These are phyloP conservation scores for Netelia fuscicornis DNA, from an alignment of 2,888 invertebrate species.

Conservation along the genomic window DNA sequence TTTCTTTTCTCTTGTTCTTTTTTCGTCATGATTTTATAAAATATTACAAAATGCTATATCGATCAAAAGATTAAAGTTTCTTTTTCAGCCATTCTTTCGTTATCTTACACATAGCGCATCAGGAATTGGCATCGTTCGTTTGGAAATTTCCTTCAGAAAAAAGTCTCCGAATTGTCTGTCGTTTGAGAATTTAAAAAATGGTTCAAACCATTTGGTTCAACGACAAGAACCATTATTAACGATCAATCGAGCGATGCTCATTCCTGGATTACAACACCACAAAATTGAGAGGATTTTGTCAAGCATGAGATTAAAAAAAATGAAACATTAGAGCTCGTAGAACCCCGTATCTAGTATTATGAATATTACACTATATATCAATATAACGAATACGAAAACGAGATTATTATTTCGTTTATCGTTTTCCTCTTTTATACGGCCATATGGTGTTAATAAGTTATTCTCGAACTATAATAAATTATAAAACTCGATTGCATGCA, in stretches of 20 bases:
- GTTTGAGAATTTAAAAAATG: neutral
- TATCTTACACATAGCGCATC: neutral
- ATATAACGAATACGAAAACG: conserved; percentile 22
- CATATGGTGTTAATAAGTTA: conserved; percentile 58
- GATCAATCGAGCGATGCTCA: neutral
- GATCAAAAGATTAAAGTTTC: neutral
- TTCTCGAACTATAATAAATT: conserved; percentile 16
- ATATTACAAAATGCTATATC: conserved; percentile 2
- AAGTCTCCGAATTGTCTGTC: neutral
- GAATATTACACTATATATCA: conserved; percentile 33
- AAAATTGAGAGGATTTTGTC: conserved; percentile 27
- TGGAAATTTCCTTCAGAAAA: neutral
- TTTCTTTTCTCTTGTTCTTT: conserved; percentile 34
- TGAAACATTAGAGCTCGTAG: conserved; percentile 16
- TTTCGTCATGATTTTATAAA: conserved; percentile 47
- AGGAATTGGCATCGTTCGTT: neutral
- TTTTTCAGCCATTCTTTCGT: neutral
- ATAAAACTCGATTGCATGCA: conserved; percentile 39
- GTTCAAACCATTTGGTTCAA: neutral
- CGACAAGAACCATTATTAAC: neutral
- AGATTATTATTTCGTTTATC: conserved; percentile 32
- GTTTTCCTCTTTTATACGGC: conserved; percentile 23
- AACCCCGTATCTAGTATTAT: conserved; percentile 25
- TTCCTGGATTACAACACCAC: conserved; percentile 3
- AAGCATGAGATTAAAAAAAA: conserved; percentile 47